Base-by-base conservation (phyloP, 2,888 invertebrate genomes). In the Prosopocoilus inquinatus region DNA sequence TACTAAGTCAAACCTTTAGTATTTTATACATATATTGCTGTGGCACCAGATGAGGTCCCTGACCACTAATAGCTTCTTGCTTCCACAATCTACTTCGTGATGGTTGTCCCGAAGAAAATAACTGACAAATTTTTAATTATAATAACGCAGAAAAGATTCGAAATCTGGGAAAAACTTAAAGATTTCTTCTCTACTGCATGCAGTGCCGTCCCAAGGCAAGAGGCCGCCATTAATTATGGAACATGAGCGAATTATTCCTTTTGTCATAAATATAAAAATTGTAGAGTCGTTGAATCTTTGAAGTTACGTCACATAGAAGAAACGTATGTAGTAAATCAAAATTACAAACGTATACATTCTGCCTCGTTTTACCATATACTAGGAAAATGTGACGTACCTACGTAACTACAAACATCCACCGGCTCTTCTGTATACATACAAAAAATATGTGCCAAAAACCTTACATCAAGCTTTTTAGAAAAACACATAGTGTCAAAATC, bases 1-100 rank as follows among this genome's bases (percentile, higher is more conserved):
- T 52, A 50, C 13, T 50, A 52, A 35, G 35, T 46, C 52, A 52
- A 46, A 33, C 46, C n/a, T 52, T 46, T 52, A 46, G 52, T 52
- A 36, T 46, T 52, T 46, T 52, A 46, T 46, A 52, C 52, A 46
- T 35, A 34, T 47, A 52, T 50, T 28, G 41, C 50, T 38, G 50
- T 41, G 28, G 43, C 28, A 13, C 32, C 41, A 32, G 32, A 50
- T 41, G 50, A 20, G 20, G 16, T 39, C 28, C 43, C 43, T 43
- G 41, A 50, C 33, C 15, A 20, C 12, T 50, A 43, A 43, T 43
- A 11, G 36, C 36, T 41, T 50, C 28, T 32, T 50, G 50, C 41
- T 50, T 50, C 28, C 50, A 41, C 28, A 50, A 39, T 33, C 39
- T 50, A 28, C 41, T 50, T 28, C 16, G 41, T 39, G 50, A 50